These are phyloP conservation scores for Cotesia vestalis DNA, from an alignment of 1,140 invertebrate genomes.

Conservation along the genomic window DNA sequence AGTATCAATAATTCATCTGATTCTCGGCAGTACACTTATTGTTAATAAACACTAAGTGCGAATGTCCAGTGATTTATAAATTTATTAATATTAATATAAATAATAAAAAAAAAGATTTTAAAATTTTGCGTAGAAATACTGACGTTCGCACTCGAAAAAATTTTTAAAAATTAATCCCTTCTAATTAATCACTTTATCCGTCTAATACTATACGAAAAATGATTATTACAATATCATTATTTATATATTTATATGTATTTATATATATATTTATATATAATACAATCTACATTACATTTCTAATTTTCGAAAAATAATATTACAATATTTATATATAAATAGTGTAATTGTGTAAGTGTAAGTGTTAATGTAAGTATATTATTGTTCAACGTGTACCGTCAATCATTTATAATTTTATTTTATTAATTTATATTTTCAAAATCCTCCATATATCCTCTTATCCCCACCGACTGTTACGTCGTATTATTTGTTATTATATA, in stretches of 20 bases:
- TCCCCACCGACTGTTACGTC: no score
- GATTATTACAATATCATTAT: constrained; percentile 57
- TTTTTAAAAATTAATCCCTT: constrained; percentile 43
- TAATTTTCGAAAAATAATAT: constrained; percentile 66
- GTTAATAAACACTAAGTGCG: neutral
- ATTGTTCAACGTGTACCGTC: constrained; percentile 43
- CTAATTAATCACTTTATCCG: constrained; percentile 53
- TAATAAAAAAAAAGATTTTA: constrained; percentile 41
- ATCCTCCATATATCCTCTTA: constrained; percentile 13
- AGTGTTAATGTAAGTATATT: constrained; percentile 42
- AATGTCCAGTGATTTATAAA: neutral
- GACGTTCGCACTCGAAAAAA: constrained; percentile 40
- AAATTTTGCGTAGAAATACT: constrained; percentile 61
- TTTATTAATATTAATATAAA: neutral
- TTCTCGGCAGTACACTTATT: constrained; percentile 25
- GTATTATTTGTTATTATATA: no score
- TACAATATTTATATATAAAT: constrained; percentile 56
- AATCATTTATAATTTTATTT: constrained; percentile 50
- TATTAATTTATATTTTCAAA: constrained; percentile 40
- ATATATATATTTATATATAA: constrained; percentile 44
- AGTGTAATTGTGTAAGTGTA: constrained; percentile 49
- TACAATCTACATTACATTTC: constrained; percentile 63
- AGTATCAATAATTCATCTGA: neutral
- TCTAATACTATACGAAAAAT: constrained; percentile 58
- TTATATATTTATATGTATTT: no score